Evolutionary conservation across 2,888 invertebrate species (phyloP).

Genomic region (Oeneis ivallda): DNA sequence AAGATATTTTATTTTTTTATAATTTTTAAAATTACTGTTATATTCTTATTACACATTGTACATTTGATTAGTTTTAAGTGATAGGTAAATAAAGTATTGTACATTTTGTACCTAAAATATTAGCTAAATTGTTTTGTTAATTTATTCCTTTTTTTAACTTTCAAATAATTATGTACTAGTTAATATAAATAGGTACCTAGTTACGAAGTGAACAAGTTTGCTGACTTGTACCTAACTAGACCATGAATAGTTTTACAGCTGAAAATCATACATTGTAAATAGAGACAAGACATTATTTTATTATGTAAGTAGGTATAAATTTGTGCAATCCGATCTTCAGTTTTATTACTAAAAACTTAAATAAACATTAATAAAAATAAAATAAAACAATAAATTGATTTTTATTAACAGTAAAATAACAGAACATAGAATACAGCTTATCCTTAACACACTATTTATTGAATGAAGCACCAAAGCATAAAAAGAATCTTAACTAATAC

Average conservation of each 20-base stretch:
- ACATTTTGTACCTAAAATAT: not conserved
- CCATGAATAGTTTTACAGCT: not conserved
- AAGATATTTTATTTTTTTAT: no score
- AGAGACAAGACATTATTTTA: constrained; percentile 21
- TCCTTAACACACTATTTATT: not conserved
- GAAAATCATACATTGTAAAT: constrained; percentile 4
- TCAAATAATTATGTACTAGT: not conserved
- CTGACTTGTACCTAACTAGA: constrained; percentile 26
- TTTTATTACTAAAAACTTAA: constrained; percentile 4
- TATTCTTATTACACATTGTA: no score
- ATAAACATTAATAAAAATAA: not conserved
- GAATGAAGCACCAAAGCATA: constrained; percentile 9
- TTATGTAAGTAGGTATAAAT: constrained; percentile 37
- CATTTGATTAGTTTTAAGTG: no score
- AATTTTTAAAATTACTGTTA: no score
- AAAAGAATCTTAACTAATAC: not conserved
- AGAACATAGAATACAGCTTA: not conserved
- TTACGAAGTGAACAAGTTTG: constrained; percentile 4
- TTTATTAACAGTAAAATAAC: constrained; percentile 8
- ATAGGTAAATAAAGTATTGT: not conserved
- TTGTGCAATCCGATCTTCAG: constrained; percentile 43
- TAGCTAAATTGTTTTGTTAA: not conserved
- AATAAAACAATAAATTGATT: not conserved
- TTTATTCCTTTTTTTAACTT: not conserved
- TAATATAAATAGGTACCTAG: not conserved